phyloP scores from a whole-genome alignment of 2,113 vertebrate species.

The Pseudorectes ferrugineus region DNA sequence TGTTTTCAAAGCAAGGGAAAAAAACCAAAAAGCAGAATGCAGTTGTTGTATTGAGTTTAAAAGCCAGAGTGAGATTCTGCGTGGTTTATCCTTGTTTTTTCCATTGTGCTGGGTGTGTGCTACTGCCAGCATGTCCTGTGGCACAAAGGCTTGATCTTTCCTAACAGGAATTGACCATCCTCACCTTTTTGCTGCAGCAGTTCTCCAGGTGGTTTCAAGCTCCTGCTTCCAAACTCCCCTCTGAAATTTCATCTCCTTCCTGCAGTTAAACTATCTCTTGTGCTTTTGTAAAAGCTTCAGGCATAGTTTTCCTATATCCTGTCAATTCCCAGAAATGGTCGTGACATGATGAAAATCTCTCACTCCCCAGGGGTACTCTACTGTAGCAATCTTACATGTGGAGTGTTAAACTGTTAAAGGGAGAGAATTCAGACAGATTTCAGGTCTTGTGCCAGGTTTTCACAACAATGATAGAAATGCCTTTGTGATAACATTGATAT shows the following conservation, averaged over 20 bases:
- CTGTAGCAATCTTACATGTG: background rate
- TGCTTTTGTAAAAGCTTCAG: background rate
- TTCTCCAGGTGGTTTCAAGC: background rate
- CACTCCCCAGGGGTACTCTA: background rate
- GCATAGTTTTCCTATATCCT: background rate
- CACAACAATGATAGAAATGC: background rate
- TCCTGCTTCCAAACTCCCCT: background rate
- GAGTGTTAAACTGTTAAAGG: background rate
- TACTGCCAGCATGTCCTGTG: background rate
- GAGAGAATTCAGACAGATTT: background rate
- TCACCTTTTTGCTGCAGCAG: background rate
- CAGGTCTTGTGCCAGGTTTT: background rate
- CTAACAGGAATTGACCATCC: background rate
- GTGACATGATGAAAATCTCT: background rate
- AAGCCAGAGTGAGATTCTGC: background rate
- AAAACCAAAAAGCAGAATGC: background rate
- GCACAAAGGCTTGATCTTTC: background rate
- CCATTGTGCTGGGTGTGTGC: rapidly evolving
- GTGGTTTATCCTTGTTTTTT: background rate
- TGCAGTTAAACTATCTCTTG: background rate
- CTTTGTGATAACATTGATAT: background rate
- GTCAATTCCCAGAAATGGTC: background rate
- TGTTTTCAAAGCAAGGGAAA: background rate
- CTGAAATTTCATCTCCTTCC: background rate
- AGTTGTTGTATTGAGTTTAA: background rate